These are phyloP conservation scores for Morpho deidamia DNA, from an alignment of 2,888 invertebrate species.

Conservation along the genomic window DNA sequence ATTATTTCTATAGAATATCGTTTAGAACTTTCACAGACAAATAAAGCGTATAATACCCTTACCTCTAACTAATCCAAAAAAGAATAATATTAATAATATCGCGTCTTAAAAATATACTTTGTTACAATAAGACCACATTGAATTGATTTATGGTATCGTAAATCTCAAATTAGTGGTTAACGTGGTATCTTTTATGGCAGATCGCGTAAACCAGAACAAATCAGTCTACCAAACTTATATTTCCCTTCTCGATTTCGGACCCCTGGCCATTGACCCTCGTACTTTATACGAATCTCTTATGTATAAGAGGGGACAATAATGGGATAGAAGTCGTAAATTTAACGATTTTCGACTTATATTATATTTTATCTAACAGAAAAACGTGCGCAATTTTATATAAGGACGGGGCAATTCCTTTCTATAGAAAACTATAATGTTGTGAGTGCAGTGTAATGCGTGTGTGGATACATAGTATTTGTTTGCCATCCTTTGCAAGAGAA, in stretches of 20 bases:
- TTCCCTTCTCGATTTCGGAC: slow-evolving; percentile 35
- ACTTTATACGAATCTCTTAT: slow-evolving; percentile 29
- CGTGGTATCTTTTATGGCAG: slow-evolving; percentile 43
- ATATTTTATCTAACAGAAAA: too few species aligned
- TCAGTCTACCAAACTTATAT: slow-evolving; percentile 45
- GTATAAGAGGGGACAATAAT: slow-evolving; percentile 18
- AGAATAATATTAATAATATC: background rate
- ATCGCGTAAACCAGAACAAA: slow-evolving; percentile 57
- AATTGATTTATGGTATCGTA: slow-evolving; percentile 58
- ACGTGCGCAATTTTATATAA: too few species aligned
- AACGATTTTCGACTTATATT: too few species aligned
- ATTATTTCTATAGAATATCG: too few species aligned
- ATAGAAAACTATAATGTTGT: too few species aligned
- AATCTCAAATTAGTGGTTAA: slow-evolving; percentile 61
- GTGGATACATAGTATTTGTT: too few species aligned
- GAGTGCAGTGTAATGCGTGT: too few species aligned
- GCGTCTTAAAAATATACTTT: slow-evolving; percentile 25
- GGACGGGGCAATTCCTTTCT: too few species aligned
- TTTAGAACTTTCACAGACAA: too few species aligned
- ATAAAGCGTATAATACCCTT: too few species aligned
- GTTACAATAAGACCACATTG: slow-evolving; percentile 50
- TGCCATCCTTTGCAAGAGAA: too few species aligned
- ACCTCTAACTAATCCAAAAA: too few species aligned
- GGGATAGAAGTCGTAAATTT: slow-evolving; percentile 1
- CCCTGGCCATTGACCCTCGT: slow-evolving; percentile 23